Percentiles rank a stretch among this genome's conserved stretches.
These are phyloP conservation scores for Maccullochella peelii DNA, from an alignment of 2,113 vertebrate species.

Conservation along the genomic window DNA sequence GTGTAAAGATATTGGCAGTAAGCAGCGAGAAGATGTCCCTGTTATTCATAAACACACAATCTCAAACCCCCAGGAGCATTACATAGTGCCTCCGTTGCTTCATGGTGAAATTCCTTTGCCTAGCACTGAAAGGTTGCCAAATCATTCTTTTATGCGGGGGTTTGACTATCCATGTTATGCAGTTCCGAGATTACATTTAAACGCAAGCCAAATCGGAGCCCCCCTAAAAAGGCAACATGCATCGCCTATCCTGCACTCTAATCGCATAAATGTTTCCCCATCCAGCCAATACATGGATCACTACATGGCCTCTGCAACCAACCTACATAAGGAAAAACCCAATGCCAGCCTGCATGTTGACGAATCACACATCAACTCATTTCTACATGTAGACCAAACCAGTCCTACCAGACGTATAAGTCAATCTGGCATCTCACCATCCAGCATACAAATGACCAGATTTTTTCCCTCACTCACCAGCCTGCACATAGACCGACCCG, in stretches of 20 bases:
- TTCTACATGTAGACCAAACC: conserved; percentile 23
- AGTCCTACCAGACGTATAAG: conserved; percentile 28
- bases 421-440: conserved; percentile 37
- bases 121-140: conserved; percentile 54
- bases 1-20: conserved; percentile 61
- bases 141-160: conserved; percentile 65
- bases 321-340: conserved; percentile 39
- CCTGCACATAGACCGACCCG: conserved; percentile 42
- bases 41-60: conserved; percentile 65
- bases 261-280: conserved; percentile 28
- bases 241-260: conserved; percentile 33
- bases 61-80: conserved; percentile 75
- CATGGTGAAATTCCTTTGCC: conserved; percentile 68
- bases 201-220: conserved; percentile 53
- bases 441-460: conserved; percentile 33
- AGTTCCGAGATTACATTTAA: conserved; percentile 74
- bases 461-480: conserved; percentile 35
- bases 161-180: conserved; percentile 68
- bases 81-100: conserved; percentile 44
- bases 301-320: conserved; percentile 12
- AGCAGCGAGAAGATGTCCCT: conserved; percentile 71
- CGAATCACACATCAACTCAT: conserved; percentile 14
- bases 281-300: conserved; percentile 40
- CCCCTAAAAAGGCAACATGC: conserved; percentile 61
- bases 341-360: conserved; percentile 11